Percentiles rank a stretch among this genome's conserved stretches.
These are phyloP conservation scores for Cepaea nemoralis DNA, from an alignment of 1,140 invertebrate genomes.

Conservation along the genomic window DNA sequence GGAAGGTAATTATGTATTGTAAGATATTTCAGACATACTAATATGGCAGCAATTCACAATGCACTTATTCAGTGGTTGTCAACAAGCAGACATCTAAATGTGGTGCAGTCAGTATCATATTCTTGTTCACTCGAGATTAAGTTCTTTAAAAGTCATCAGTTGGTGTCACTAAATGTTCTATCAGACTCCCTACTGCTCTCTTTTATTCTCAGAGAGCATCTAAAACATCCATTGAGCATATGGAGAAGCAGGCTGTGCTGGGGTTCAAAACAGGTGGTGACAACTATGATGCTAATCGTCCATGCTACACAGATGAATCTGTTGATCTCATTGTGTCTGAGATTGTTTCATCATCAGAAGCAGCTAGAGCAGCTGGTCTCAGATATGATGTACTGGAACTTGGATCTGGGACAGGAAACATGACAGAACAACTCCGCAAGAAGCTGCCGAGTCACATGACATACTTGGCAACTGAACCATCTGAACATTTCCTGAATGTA, in stretches of 20 bases:
- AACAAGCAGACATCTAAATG: not conserved
- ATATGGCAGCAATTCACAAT: not conserved
- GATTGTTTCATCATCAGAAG: not conserved
- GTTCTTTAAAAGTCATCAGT: not conserved
- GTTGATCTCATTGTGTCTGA: constrained; percentile 13
- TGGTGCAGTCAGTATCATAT: not conserved
- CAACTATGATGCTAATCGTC: constrained; percentile 15
- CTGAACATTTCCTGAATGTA: constrained; percentile 40
- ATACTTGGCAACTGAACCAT: constrained; percentile 45
- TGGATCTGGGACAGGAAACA: constrained; percentile 48
- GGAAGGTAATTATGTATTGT: too few relatives aligned
- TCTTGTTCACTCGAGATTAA: not conserved
- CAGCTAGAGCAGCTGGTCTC: not conserved
- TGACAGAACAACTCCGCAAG: constrained; percentile 35
- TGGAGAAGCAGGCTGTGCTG: not conserved
- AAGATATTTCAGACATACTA: constrained; percentile 1
- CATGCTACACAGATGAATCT: constrained; percentile 29
- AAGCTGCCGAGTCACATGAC: constrained; percentile 4
- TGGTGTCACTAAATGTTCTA: not conserved
- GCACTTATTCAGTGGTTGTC: not conserved
- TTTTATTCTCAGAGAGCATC: too few relatives aligned
- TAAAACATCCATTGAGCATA: not conserved
- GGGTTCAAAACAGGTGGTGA: constrained; percentile 10
- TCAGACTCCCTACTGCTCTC: too few relatives aligned
- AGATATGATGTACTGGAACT: constrained; percentile 43